Base-by-base conservation (phyloP, 1,140 invertebrate genomes). In the Zaprionus tsacasi region DNA sequence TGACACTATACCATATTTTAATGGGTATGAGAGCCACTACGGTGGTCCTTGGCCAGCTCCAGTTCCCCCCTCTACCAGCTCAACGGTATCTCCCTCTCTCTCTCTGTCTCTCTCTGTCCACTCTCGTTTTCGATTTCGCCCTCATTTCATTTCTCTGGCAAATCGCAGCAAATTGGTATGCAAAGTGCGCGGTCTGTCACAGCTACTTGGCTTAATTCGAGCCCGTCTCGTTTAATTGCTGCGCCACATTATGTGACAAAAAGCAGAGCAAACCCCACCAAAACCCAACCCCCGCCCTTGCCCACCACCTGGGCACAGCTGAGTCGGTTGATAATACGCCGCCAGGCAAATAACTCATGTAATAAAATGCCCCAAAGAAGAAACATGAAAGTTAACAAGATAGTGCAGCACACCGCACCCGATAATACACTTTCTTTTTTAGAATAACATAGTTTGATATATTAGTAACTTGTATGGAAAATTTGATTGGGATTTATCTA, bases 211-310 rank as follows among this genome's bases (percentile, higher is more conserved):
- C 85, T 88, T 89, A 76, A 89, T 89, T 82, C 70, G 63, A 78
- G 79, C 80, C 80, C 85, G 85, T 88, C 88, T 81, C 81, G 68
- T 88, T 88, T 88, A 88, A 88, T 88, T 88, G 83, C 80, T 88
- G 83, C 70, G 81, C 83, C 85, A 88, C 85, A 88, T 88, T 88
- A 88, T 88, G 83, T 88, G 83, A 88, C 83, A 83, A 89, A 77
- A 83, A 88, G 78, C 78, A 79, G 81, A 86, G 81, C 81, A 70
- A 48, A 59, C 60, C 73, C 73, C 61, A 27, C 25, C 50, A 50
- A 17, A 3, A 0, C 25, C 1, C 45, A 25, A 21, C 4, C 45
- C 7, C 25, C 35, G n/a, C 6, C 17, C 17, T 30, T 33, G 2
- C 35, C n/a, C 13, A 12, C 6, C 17, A 12, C 6, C 38, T 15